Evolutionary conservation across 1,140 invertebrate species (phyloP).

Genomic region (Lanistes nyassanus): DNA sequence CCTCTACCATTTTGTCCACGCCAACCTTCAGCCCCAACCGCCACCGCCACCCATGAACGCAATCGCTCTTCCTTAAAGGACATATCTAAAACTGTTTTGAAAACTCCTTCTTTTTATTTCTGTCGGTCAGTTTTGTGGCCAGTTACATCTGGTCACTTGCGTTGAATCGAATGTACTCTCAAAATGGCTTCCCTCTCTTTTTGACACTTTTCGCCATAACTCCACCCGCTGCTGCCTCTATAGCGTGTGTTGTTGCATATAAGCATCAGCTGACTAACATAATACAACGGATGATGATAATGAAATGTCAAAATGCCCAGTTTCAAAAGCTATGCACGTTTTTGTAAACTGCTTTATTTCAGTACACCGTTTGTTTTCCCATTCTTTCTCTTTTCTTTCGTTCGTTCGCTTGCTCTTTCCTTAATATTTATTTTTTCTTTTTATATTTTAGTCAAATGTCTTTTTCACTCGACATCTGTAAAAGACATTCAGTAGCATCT

Average conservation of each 20-base stretch:
- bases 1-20: background rate
- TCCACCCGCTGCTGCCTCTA: no score
- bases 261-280: no score
- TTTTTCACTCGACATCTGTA: background rate
- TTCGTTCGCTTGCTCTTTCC: background rate
- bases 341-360: slow-evolving; percentile 2
- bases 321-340: background rate
- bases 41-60: background rate
- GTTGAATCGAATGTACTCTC: background rate
- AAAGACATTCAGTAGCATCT: background rate
- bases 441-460: background rate
- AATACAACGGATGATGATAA: no score
- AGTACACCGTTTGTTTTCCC: background rate
- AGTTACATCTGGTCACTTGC: background rate
- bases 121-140: no score
- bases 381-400: background rate
- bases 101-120: background rate
- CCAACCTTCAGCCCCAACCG: background rate
- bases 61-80: background rate
- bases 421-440: background rate
- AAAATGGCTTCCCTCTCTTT: no score
- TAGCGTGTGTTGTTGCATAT: no score
- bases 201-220: no score
- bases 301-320: background rate
- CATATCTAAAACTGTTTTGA: background rate